These are phyloP conservation scores for Spizella passerina DNA, from an alignment of 2,797 vertebrate species.

Conservation along the genomic window DNA sequence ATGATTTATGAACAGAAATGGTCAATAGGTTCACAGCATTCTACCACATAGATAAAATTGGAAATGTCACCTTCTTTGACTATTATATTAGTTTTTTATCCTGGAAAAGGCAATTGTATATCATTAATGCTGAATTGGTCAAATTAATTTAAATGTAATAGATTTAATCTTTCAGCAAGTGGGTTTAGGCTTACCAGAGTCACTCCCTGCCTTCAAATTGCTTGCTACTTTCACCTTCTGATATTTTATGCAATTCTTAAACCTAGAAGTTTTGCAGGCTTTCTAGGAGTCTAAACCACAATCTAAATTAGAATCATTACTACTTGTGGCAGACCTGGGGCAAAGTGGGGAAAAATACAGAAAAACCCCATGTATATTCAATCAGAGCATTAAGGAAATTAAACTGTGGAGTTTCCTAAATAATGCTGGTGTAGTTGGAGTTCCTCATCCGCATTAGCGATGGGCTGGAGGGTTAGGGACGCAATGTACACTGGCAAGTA, in stretches of 20 bases:
- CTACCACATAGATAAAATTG: not conserved
- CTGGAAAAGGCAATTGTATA: not conserved
- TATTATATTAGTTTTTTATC: not conserved
- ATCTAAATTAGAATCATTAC: not conserved
- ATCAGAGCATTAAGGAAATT: not conserved
- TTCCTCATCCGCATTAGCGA: fast-evolving
- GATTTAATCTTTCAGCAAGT: not conserved
- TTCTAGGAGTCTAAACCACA: not conserved
- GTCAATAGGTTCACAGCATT: not conserved
- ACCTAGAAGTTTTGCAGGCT: not conserved
- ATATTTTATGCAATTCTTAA: not conserved
- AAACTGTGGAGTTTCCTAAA: not conserved
- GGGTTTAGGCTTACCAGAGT: not conserved
- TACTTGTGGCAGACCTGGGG: not conserved
- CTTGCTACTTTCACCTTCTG: not conserved
- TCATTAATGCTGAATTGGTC: not conserved
- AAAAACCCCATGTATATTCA: fast-evolving
- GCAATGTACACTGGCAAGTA: fast-evolving
- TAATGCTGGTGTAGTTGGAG: not conserved
- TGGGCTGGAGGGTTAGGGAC: too few relatives aligned
- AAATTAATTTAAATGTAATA: not conserved
- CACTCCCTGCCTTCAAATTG: not conserved
- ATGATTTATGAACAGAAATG: not conserved
- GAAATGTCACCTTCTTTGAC: not conserved
- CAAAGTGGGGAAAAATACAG: not conserved